These are phyloP conservation scores for Glaucidium brasilianum DNA, from an alignment of 2,113 vertebrate genomes.

Conservation along the genomic window DNA sequence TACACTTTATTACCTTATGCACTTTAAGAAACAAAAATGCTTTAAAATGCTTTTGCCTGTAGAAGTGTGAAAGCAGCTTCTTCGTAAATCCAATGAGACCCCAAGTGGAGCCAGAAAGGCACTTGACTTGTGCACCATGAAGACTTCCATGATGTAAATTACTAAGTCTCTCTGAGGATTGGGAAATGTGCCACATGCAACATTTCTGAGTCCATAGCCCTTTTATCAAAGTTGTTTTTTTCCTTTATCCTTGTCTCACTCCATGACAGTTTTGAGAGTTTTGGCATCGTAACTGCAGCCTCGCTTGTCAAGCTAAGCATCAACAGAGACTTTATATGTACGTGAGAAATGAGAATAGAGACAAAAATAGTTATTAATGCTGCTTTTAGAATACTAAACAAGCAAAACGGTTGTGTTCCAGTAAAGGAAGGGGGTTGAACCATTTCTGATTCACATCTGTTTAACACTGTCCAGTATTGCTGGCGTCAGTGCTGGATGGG, in stretches of 20 bases:
- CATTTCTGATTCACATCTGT: neutral
- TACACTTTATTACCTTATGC: neutral
- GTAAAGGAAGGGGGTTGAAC: neutral
- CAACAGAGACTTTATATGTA: slow-evolving; percentile 34
- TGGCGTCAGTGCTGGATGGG: rapidly evolving
- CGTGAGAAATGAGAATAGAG: slow-evolving; percentile 45
- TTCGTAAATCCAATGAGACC: neutral
- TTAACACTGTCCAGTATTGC: neutral
- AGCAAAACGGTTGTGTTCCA: neutral
- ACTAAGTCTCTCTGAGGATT: slow-evolving; percentile 42
- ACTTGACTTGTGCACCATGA: slow-evolving; percentile 13
- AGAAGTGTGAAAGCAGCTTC: neutral
- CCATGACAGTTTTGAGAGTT: slow-evolving; percentile 58
- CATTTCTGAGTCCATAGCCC: slow-evolving; percentile 27
- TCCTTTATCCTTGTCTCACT: slow-evolving; percentile 39
- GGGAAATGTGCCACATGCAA: slow-evolving; percentile 47
- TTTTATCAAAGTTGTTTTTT: slow-evolving; percentile 58
- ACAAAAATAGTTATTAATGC: slow-evolving; percentile 53
- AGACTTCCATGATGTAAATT: neutral
- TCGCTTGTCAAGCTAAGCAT: slow-evolving; percentile 43
- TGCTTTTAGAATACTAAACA: slow-evolving; percentile 24
- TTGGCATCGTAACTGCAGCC: slow-evolving; percentile 56
- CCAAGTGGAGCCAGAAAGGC: slow-evolving; percentile 27
- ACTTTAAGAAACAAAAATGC: neutral
- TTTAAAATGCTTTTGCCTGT: neutral